Evolutionary conservation across 1,140 invertebrate species (phyloP).

Genomic region (Acromyrmex charruanus): DNA sequence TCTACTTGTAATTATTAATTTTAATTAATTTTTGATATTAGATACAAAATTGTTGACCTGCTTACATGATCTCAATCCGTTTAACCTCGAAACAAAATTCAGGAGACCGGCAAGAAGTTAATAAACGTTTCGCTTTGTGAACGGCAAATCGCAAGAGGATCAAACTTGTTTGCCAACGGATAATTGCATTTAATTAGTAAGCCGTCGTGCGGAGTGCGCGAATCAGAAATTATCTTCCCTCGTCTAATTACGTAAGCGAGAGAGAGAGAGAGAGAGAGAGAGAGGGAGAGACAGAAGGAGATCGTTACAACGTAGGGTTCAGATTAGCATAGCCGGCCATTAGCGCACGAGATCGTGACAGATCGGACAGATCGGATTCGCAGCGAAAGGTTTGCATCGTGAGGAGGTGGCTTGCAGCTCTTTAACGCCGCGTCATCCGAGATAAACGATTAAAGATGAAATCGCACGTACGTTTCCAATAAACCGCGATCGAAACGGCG

Average conservation of each 20-base stretch:
- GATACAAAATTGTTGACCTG: background rate
- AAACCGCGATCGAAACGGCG: background rate
- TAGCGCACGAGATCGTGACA: slow-evolving; percentile 56
- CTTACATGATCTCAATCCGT: slow-evolving; percentile 3
- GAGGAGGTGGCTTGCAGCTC: slow-evolving; percentile 3
- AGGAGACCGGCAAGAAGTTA: slow-evolving; percentile 9
- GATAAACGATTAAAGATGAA: slow-evolving; percentile 41
- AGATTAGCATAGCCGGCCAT: slow-evolving; percentile 52
- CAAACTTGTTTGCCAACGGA: slow-evolving; percentile 58
- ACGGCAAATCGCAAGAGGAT: slow-evolving; percentile 45
- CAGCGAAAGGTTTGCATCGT: slow-evolving; percentile 42
- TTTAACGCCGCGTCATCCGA: slow-evolving; percentile 34
- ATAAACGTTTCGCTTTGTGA: slow-evolving; percentile 48
- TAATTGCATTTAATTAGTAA: slow-evolving; percentile 62
- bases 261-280: background rate
- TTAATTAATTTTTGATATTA: background rate
- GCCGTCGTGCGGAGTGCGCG: slow-evolving; percentile 33
- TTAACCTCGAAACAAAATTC: slow-evolving; percentile 31
- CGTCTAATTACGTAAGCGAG: slow-evolving; percentile 35
- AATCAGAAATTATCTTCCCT: slow-evolving; percentile 49
- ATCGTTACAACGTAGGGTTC: background rate
- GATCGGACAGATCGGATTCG: slow-evolving; percentile 50
- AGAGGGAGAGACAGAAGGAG: background rate
- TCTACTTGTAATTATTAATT: background rate
- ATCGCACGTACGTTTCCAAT: slow-evolving; percentile 1